These are phyloP conservation scores for Caenorhabditis sinica DNA, from an alignment of 2,888 invertebrate genomes.

Conservation along the genomic window DNA sequence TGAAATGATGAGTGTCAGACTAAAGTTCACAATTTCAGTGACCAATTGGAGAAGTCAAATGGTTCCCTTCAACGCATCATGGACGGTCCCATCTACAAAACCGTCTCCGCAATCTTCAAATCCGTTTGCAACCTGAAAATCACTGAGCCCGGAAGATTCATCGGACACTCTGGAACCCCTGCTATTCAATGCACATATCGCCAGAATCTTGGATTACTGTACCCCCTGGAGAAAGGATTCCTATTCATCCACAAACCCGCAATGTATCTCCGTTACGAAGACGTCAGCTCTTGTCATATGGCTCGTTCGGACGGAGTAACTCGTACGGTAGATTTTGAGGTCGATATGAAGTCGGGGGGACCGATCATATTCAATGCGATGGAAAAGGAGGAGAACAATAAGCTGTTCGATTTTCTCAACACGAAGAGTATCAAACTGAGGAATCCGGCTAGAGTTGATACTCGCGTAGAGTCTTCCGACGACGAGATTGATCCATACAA, in stretches of 20 bases:
- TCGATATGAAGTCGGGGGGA: slow-evolving; percentile 91
- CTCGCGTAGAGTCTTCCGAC: slow-evolving; percentile 88
- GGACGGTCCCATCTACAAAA: slow-evolving; percentile 94
- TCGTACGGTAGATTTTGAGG: slow-evolving; percentile 86
- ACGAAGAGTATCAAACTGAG: slow-evolving; percentile 91
- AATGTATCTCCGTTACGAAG: slow-evolving; percentile 97
- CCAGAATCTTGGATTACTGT: slow-evolving; percentile 96
- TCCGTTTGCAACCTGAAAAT: slow-evolving; percentile 95
- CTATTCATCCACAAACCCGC: slow-evolving; percentile 99
- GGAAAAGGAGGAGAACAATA: slow-evolving; percentile 98
- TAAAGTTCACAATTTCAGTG: slow-evolving; percentile 85
- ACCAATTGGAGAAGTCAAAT: too few relatives aligned
- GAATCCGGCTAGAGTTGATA: slow-evolving; percentile 72
- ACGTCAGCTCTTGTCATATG: slow-evolving; percentile 84
- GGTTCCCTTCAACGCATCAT: slow-evolving; percentile 93
- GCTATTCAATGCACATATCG: slow-evolving; percentile 97
- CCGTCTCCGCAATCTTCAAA: slow-evolving; percentile 97
- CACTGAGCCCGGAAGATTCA: slow-evolving; percentile 94
- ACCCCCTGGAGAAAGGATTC: slow-evolving; percentile 96
- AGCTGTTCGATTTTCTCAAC: slow-evolving; percentile 95
- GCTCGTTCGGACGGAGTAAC: slow-evolving; percentile 84
- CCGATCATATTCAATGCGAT: slow-evolving; percentile 97
- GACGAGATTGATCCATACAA: slow-evolving; percentile 92
- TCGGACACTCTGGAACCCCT: slow-evolving; percentile 88
- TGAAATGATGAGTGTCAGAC: too few relatives aligned